phyloP scores from a whole-genome alignment of 2,888 invertebrate genomes.

The Mechanitis mazaeus region DNA sequence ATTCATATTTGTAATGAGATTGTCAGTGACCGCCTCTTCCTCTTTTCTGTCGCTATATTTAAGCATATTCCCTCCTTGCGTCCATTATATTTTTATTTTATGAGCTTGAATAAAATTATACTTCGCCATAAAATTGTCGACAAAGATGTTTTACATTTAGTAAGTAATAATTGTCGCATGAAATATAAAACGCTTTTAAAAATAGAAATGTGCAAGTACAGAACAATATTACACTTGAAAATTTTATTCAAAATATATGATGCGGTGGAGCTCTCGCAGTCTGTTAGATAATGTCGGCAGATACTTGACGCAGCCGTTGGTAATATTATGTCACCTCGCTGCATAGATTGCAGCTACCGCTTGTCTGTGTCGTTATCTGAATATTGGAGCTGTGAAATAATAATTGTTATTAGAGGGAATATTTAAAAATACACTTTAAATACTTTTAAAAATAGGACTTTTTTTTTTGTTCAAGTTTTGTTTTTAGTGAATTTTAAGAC shows the following conservation, averaged over 20 bases:
- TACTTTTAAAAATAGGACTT: too few relatives aligned
- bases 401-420: neutral
- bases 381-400: neutral
- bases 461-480: too few relatives aligned
- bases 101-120: conserved; percentile 34
- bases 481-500: too few relatives aligned
- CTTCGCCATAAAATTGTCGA: conserved; percentile 51
- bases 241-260: conserved; percentile 69
- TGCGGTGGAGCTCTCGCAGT: conserved; percentile 62
- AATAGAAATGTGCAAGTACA: conserved; percentile 20
- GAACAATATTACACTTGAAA: conserved; percentile 52
- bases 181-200: conserved; percentile 23
- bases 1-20: conserved; percentile 74
- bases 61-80: conserved; percentile 59
- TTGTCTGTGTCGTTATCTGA: conserved; percentile 12
- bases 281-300: conserved; percentile 70
- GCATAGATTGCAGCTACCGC: conserved; percentile 51
- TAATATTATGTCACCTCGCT: conserved; percentile 71
- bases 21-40: conserved; percentile 57
- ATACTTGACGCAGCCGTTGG: conserved; percentile 62
- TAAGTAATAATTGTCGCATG: neutral
- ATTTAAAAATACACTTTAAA: too few relatives aligned
- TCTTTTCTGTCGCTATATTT: conserved; percentile 39
- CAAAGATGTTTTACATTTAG: conserved; percentile 2
- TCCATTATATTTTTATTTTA: conserved; percentile 48